Conservation (phyloP, 2,888 invertebrate genomes). For the Lutraria lutraria region DNA sequence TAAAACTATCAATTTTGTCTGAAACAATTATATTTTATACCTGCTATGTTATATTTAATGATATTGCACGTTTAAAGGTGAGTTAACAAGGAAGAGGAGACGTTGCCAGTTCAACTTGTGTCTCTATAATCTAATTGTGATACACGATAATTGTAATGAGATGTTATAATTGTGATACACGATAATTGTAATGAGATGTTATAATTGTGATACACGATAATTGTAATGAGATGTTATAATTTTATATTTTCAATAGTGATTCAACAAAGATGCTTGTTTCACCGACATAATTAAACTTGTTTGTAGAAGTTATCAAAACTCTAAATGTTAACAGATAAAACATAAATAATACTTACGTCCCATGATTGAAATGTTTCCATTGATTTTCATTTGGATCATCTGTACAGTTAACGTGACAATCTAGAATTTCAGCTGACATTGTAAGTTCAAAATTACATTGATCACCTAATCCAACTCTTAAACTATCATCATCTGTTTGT, state of each 20-base stretch:
- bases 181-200: too few species aligned
- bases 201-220: too few species aligned
- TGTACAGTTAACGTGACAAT: neutral
- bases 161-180: too few species aligned
- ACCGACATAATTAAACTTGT: too few species aligned
- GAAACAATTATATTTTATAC: neutral
- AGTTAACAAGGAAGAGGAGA: neutral
- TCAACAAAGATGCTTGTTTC: too few species aligned
- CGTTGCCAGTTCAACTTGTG: neutral
- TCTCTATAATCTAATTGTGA: too few species aligned
- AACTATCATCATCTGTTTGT: neutral
- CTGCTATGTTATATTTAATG: neutral
- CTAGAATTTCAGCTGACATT: neutral
- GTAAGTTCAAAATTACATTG: neutral
- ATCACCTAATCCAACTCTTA: neutral
- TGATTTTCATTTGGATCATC: neutral
- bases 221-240: too few species aligned
- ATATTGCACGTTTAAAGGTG: neutral
- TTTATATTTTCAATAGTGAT: too few species aligned
- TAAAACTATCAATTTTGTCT: neutral
- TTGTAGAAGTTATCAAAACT: too few species aligned
- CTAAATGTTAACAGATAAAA: too few species aligned
- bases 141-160: too few species aligned
- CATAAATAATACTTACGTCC: neutral
- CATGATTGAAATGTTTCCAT: neutral